phyloP scores from a whole-genome alignment of 2,113 vertebrate species.

The Marcusenius ussheri region DNA sequence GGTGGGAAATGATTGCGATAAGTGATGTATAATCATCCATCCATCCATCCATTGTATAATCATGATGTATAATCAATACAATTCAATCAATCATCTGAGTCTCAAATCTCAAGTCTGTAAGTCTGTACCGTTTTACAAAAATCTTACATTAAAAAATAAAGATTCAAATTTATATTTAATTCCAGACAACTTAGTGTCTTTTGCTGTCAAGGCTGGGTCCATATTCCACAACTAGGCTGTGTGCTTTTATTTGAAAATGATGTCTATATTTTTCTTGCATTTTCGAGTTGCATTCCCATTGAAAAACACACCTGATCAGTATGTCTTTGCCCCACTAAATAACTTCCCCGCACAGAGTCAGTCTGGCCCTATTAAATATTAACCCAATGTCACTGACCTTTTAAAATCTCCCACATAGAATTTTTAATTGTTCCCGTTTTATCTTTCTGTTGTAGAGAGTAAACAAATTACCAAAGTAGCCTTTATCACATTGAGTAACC shows the following conservation, averaged over 20 bases:
- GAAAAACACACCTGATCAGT: conserved; percentile 62
- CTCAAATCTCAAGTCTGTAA: not conserved
- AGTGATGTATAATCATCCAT: not conserved
- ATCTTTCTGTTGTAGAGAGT: conserved; percentile 83
- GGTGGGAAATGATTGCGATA: not conserved
- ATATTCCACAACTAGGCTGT: conserved; percentile 35
- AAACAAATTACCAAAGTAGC: conserved; percentile 90
- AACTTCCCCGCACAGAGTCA: conserved; percentile 50
- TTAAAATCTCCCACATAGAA: conserved; percentile 76
- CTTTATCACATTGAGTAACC: conserved; percentile 83
- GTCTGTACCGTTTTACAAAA: not conserved
- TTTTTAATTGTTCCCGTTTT: conserved; percentile 84
- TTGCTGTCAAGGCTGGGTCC: not conserved
- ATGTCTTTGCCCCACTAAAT: conserved; percentile 49
- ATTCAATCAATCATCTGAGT: not conserved
- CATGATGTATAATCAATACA: not conserved
- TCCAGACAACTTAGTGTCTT: not conserved
- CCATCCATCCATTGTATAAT: too few relatives aligned
- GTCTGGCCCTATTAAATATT: conserved; percentile 73
- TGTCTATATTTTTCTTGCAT: conserved; percentile 66
- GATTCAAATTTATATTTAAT: not conserved
- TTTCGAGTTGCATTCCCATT: conserved; percentile 60
- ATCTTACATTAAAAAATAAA: not conserved
- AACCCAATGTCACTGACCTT: conserved; percentile 76
- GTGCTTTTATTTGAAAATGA: conserved; percentile 66